phyloP scores from a whole-genome alignment of 2,888 invertebrate species.

The Adineta ricciae region DNA sequence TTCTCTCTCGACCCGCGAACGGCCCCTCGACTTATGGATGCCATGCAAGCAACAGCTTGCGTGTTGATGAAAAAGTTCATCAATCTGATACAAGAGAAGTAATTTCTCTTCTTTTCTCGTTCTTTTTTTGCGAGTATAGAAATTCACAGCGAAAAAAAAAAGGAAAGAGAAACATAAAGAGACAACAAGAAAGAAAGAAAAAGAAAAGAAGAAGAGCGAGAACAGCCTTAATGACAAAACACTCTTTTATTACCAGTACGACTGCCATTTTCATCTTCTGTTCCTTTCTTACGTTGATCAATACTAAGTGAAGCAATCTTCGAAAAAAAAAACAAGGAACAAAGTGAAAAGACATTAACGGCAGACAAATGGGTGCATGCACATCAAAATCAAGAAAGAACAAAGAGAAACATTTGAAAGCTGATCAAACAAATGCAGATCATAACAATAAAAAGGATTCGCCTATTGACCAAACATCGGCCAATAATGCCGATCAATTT shows the following conservation, averaged over 20 bases:
- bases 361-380: neutral
- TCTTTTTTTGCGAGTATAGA: neutral
- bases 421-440: neutral
- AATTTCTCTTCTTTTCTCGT: neutral
- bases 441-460: neutral
- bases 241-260: neutral
- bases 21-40: neutral
- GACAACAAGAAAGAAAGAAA: neutral
- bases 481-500: neutral
- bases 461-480: neutral
- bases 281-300: neutral
- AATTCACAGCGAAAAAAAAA: neutral
- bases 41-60: neutral
- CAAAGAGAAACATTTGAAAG: neutral
- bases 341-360: neutral
- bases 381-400: neutral
- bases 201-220: neutral
- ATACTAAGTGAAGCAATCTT: neutral
- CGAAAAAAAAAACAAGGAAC: neutral
- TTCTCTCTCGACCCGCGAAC: neutral
- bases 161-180: neutral
- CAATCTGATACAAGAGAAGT: constrained; percentile 1
- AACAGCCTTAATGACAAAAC: neutral
- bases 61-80: neutral
- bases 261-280: neutral